Conservation (phyloP, 37 sponge, comb jelly and placozoan genomes). For the Bolinopsis microptera region DNA sequence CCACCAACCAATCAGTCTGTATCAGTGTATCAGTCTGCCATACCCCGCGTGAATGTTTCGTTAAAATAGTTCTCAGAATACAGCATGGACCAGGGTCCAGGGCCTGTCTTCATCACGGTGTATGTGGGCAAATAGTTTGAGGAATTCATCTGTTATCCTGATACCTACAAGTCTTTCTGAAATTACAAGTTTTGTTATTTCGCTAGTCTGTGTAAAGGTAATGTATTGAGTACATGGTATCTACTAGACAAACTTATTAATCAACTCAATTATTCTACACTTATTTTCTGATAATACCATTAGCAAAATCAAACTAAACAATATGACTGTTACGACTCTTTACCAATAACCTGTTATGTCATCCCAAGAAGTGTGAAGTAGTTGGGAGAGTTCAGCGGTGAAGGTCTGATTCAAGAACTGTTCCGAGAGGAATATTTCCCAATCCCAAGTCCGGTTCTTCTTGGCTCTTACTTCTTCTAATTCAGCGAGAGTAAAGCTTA, state of each 20-base stretch:
- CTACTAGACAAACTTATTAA: no score
- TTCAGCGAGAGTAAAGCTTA: not conserved
- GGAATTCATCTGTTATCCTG: not conserved
- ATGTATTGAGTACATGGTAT: no score
- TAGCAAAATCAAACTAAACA: no score
- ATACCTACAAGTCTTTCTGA: not conserved
- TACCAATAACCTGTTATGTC: not conserved
- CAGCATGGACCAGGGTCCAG: not conserved
- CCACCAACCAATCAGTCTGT: not conserved
- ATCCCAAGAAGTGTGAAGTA: not conserved
- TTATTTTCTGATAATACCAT: no score
- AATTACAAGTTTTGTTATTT: not conserved
- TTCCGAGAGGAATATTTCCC: not conserved
- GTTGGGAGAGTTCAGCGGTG: not conserved
- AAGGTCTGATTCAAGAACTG: not conserved
- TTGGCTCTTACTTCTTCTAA: not conserved
- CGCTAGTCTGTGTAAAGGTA: no score
- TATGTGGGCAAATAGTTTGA: not conserved
- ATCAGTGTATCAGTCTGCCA: not conserved
- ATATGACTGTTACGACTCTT: not conserved
- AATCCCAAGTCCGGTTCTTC: not conserved
- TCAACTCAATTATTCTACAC: no score
- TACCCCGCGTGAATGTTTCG: not conserved
- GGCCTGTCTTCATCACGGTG: not conserved
- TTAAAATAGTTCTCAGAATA: not conserved